phyloP scores from a whole-genome alignment of 1,140 invertebrate species.

The Pectinophora gossypiella region DNA sequence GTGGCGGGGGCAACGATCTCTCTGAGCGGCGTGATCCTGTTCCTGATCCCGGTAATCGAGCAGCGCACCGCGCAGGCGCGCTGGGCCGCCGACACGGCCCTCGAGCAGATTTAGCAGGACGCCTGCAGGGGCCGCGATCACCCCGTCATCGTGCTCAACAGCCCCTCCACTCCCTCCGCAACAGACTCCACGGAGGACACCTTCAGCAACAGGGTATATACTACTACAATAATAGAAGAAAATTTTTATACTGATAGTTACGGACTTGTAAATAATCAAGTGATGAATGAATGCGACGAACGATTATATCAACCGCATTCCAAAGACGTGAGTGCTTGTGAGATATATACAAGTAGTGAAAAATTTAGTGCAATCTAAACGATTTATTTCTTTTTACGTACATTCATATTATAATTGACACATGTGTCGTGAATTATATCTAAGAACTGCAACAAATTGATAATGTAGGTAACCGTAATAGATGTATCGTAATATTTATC shows the following conservation, averaged over 20 bases:
- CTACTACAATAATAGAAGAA: constrained; percentile 44
- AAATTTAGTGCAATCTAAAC: constrained; percentile 31
- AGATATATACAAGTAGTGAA: constrained; percentile 23
- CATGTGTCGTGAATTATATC: neutral
- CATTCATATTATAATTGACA: too few relatives aligned
- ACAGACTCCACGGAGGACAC: constrained; percentile 43
- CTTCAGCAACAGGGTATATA: constrained; percentile 65
- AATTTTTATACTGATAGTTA: constrained; percentile 32
- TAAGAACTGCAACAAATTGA: constrained; percentile 38
- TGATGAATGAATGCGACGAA: constrained; percentile 35
- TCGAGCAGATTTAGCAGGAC: constrained; percentile 64
- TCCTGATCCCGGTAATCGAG: constrained; percentile 88
- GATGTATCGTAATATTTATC: too few relatives aligned
- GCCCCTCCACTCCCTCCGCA: constrained; percentile 56
- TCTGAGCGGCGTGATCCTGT: constrained; percentile 92
- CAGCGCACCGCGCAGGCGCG: constrained; percentile 45
- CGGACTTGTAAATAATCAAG: constrained; percentile 34
- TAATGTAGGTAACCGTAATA: neutral
- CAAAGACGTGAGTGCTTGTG: constrained; percentile 37
- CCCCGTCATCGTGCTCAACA: constrained; percentile 59
- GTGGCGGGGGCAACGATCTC: constrained; percentile 89
- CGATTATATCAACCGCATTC: constrained; percentile 54
- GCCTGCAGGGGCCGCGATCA: constrained; percentile 35
- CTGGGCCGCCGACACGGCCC: constrained; percentile 37
- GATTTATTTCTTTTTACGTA: neutral